Percentiles rank a stretch among this genome's conserved stretches.
phyloP scores from a whole-genome alignment of 2,888 invertebrate genomes.

The Lutraria lutraria region DNA sequence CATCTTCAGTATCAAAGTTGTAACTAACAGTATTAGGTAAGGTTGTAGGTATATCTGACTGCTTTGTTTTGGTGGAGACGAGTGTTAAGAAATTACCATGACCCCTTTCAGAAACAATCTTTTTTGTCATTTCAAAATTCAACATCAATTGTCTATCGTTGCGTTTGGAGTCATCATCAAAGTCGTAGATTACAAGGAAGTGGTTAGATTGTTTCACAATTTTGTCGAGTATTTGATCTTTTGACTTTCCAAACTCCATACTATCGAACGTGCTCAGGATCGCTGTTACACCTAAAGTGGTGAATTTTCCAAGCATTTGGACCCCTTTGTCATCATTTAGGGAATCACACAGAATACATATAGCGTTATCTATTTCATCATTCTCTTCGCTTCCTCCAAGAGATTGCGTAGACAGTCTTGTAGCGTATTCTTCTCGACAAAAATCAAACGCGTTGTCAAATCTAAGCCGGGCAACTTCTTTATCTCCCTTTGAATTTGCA shows the following conservation, averaged over 20 bases:
- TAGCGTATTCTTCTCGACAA: not conserved
- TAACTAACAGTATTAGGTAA: not conserved
- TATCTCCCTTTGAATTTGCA: conserved; percentile 28
- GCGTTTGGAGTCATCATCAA: not conserved
- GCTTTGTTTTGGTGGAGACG: not conserved
- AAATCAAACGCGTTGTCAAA: conserved; percentile 42
- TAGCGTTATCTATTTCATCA: conserved; percentile 14
- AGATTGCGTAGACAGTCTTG: not conserved
- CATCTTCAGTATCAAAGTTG: not conserved
- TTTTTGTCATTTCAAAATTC: conserved; percentile 17
- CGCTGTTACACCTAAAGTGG: conserved; percentile 14
- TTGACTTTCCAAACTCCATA: not conserved
- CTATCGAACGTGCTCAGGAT: conserved; percentile 36
- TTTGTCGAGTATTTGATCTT: too few species aligned
- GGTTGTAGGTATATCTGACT: not conserved
- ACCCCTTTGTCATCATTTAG: not conserved
- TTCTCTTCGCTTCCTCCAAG: too few species aligned
- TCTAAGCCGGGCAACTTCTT: conserved; percentile 42
- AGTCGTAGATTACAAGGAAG: conserved; percentile 26
- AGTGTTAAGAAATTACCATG: conserved; percentile 25
- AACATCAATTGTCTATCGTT: not conserved
- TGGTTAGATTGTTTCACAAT: conserved; percentile 40
- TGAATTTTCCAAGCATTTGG: conserved; percentile 1
- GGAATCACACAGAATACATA: conserved; percentile 47
- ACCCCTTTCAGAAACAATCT: not conserved